These are phyloP conservation scores for Antennarius striatus DNA, from an alignment of 2,113 vertebrate species.

Conservation along the genomic window DNA sequence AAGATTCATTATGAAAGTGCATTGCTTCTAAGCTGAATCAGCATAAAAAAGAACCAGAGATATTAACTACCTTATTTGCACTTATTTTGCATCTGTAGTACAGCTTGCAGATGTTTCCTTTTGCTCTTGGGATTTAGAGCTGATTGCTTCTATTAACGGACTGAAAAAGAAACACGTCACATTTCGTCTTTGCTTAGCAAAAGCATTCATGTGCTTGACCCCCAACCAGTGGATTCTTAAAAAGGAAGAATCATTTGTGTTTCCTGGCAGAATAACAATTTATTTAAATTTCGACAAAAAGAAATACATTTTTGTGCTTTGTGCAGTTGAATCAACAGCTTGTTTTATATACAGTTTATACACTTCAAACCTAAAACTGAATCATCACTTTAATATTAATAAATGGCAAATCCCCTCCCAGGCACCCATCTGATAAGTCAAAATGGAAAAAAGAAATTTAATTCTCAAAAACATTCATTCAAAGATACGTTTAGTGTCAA, in stretches of 20 bases:
- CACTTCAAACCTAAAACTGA: constrained; percentile 64
- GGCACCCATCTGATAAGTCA: constrained; percentile 56
- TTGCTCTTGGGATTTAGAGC: constrained; percentile 37
- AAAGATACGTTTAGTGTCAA: constrained; percentile 69
- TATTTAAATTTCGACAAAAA: constrained; percentile 79
- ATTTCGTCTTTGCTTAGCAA: constrained; percentile 5
- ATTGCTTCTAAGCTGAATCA: not conserved
- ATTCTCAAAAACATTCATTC: constrained; percentile 81
- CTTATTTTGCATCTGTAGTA: constrained; percentile 22
- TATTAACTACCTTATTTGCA: too few species aligned
- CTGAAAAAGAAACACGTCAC: constrained; percentile 50
- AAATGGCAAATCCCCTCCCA: constrained; percentile 67
- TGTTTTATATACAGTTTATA: constrained; percentile 79
- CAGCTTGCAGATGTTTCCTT: constrained; percentile 10
- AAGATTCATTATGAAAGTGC: not conserved
- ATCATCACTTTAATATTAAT: constrained; percentile 63
- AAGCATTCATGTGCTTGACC: too few species aligned
- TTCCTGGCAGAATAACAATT: constrained; percentile 81
- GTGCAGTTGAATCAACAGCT: constrained; percentile 74
- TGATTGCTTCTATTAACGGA: constrained; percentile 40
- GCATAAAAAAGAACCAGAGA: not conserved
- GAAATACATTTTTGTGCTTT: constrained; percentile 82
- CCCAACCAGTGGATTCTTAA: too few species aligned
- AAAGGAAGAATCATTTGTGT: not conserved
- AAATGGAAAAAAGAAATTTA: constrained; percentile 66